Conservation (phyloP, 2,113 vertebrate species). For the Puffinus mauretanicus region DNA sequence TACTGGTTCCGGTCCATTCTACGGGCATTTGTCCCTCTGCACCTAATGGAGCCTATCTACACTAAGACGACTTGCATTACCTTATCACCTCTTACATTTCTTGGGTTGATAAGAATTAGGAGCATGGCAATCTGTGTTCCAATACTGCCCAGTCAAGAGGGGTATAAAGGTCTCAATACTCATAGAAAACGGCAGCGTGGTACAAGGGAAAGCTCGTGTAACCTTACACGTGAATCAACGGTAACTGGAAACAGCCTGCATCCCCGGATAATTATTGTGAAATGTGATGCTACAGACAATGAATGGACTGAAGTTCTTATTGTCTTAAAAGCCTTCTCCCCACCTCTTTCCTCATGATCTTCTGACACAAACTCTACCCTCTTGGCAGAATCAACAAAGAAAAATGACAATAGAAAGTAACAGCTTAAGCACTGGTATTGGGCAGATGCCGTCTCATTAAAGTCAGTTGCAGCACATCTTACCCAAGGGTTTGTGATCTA, state of each 20-base stretch:
- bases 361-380: neutral
- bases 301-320: neutral
- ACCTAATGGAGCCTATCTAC: neutral
- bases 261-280: neutral
- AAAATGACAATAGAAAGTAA: neutral
- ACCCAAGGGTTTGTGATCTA: neutral
- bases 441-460: neutral
- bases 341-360: neutral
- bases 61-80: too few relatives aligned
- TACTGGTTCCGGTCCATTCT: neutral
- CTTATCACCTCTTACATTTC: neutral
- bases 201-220: neutral
- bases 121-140: neutral
- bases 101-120: neutral
- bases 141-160: neutral
- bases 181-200: neutral
- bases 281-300: neutral
- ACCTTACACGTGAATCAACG: neutral
- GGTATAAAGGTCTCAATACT: neutral
- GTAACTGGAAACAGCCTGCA: neutral
- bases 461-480: neutral
- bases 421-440: neutral
- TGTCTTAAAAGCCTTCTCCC: neutral
- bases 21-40: fast-evolving
- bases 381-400: constrained; percentile 5